These are phyloP conservation scores for Talpa occidentalis DNA, from an alignment of 2,113 vertebrate genomes.

Conservation along the genomic window DNA sequence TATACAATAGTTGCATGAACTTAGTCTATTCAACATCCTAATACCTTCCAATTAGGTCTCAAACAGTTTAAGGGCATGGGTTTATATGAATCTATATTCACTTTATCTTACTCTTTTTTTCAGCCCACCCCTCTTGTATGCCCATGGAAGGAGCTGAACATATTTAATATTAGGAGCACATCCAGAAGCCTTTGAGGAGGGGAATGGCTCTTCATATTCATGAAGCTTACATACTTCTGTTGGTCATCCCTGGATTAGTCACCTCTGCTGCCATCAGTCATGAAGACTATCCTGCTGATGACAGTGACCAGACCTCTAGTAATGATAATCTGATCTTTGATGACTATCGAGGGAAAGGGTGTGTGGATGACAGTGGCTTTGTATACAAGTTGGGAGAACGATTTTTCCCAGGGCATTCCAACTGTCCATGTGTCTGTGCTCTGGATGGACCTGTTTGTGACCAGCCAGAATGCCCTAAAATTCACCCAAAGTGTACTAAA, in stretches of 20 bases:
- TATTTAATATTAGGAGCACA: conserved; percentile 84
- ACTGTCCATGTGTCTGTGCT: conserved; percentile 98
- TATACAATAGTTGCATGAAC: conserved; percentile 37
- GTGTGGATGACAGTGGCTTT: conserved; percentile 99
- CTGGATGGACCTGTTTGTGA: conserved; percentile 99
- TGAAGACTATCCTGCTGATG: conserved; percentile 95
- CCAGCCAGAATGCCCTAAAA: conserved; percentile 98
- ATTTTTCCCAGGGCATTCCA: conserved; percentile 99
- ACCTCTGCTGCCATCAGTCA: conserved; percentile 92
- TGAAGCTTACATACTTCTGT: conserved; percentile 92
- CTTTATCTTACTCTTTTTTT: conserved; percentile 77
- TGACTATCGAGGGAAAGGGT: conserved; percentile 98
- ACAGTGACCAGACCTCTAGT: conserved; percentile 93
- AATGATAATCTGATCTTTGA: conserved; percentile 97
- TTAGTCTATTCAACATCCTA: conserved; percentile 33
- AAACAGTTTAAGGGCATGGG: conserved; percentile 51
- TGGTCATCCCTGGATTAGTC: conserved; percentile 90
- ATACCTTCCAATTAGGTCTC: conserved; percentile 1
- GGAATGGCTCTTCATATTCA: conserved; percentile 95
- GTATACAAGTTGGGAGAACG: conserved; percentile 98
- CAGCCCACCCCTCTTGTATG: conserved; percentile 83
- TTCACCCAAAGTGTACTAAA: conserved; percentile 99
- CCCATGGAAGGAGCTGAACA: conserved; percentile 88
- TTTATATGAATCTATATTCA: conserved; percentile 49
- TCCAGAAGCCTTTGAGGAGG: conserved; percentile 88